Evolutionary conservation across 2,797 vertebrate genomes (phyloP), one percentile per base, ranked within the genome.

Genomic region (Phyllotis vaccarum): DNA sequence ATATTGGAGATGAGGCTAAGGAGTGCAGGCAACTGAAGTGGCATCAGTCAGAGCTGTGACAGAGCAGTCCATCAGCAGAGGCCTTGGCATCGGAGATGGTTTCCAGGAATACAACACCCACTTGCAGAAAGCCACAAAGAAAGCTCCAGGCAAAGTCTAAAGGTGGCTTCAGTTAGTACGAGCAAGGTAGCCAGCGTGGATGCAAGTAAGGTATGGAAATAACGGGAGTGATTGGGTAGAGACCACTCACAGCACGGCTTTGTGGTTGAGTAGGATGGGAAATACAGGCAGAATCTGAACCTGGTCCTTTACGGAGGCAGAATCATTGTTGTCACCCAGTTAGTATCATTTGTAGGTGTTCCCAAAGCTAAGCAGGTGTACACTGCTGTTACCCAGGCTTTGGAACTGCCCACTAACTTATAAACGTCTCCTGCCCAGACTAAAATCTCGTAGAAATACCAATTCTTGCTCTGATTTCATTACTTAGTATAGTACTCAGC

Each of bases 141-240:
- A 94, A 83, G 29, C 6, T 6, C 40, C 29, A 5, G 49, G 24
- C 60, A 62, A 43, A 66, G 52, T 85, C 75, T 64, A 13, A 46
- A 54, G 43, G 29, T 43, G 72, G 27, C 34, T 70, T 78, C n/a
- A 46, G n/a, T 52, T 60, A 4, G 13, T 40, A 62, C 2, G 46
- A 37, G 2, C 54, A 46, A 11, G 40, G 52, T 0, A 70, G 37
- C 12, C 43, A 16, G 43, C 2, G 31, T 82, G 40, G 5, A 3
- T 19, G 31, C 13, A 43, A 21, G 66, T 10, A 19, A 27, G 91
- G 62, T 60, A 16, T 31, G 4, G 34, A 27, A 74, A 70, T 2
- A 6, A 58, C 4, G 9, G 9, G 46, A 49, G 4, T 3, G 2
- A 0, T 17, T 14, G 24, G 58, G 11, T 56, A 17, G 31, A 54